Conservation (phyloP, 2,113 vertebrate species). For the Candoia aspera region DNA sequence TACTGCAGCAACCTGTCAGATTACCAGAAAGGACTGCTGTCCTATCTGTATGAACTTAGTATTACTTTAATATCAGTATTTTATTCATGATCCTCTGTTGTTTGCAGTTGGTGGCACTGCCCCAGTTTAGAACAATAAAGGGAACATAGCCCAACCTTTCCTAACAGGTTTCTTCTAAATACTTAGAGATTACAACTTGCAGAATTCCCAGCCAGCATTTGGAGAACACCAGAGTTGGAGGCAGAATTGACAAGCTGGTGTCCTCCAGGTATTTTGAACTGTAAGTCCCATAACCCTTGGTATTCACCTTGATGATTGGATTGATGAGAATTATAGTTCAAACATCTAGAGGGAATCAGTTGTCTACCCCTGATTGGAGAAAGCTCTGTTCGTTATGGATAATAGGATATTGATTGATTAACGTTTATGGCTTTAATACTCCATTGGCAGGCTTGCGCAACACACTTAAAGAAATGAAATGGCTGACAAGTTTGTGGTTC, state of each 20-base stretch:
- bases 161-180: background rate
- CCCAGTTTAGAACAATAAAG: background rate
- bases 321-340: background rate
- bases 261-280: background rate
- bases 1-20: background rate
- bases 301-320: background rate
- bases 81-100: background rate
- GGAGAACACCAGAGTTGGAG: background rate
- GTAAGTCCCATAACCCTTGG: background rate
- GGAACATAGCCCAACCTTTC: background rate
- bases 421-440: background rate
- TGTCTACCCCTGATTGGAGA: background rate
- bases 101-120: background rate
- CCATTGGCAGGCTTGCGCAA: background rate
- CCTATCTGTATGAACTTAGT: background rate
- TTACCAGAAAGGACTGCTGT: background rate
- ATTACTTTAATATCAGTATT: background rate
- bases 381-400: background rate
- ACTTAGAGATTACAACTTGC: background rate
- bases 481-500: background rate
- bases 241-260: background rate
- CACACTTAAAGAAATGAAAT: background rate
- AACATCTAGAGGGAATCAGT: background rate
- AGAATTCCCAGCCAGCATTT: background rate
- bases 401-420: background rate